These are phyloP conservation scores for Acestrorhynchus altus DNA, from an alignment of 2,797 vertebrate genomes.

Conservation along the genomic window DNA sequence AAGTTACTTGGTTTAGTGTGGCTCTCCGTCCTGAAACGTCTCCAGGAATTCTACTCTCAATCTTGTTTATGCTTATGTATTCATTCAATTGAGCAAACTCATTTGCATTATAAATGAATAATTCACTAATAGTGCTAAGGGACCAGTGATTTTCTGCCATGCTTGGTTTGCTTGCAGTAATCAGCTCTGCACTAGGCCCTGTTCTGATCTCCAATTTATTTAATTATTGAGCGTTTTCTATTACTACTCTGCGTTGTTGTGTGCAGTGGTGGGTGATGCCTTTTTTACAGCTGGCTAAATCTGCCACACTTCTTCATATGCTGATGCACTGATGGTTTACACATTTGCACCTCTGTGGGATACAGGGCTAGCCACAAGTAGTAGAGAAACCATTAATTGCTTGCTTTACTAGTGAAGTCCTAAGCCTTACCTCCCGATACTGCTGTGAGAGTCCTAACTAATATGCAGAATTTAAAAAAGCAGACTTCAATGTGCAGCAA, in stretches of 20 bases:
- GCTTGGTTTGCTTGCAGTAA: conserved; percentile 50
- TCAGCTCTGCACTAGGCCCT: conserved; percentile 41
- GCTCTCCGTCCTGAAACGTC: conserved; percentile 27
- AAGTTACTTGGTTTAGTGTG: conserved; percentile 38
- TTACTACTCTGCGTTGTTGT: conserved; percentile 40
- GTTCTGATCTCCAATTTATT: conserved; percentile 48
- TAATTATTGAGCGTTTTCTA: conserved; percentile 55
- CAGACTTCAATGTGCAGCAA: too few species aligned
- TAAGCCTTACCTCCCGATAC: too few species aligned
- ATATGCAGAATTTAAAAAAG: too few species aligned
- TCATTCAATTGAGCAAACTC: conserved; percentile 44
- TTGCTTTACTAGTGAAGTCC: too few species aligned
- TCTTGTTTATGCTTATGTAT: conserved; percentile 48
- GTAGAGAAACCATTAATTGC: too few species aligned
- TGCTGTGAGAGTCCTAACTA: too few species aligned
- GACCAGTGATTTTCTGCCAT: conserved; percentile 44
- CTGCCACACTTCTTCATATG: conserved; percentile 44
- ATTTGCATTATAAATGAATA: conserved; percentile 61
- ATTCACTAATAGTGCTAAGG: conserved; percentile 51
- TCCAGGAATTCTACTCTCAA: conserved; percentile 36
- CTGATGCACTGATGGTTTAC: not conserved
- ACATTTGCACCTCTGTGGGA: too few species aligned
- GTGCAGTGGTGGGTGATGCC: conserved; percentile 18
- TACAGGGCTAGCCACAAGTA: too few species aligned
- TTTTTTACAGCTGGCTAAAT: conserved; percentile 46